These are phyloP conservation scores for Romanogobio albipinnatus DNA, from an alignment of 2,113 vertebrate genomes.

Conservation along the genomic window DNA sequence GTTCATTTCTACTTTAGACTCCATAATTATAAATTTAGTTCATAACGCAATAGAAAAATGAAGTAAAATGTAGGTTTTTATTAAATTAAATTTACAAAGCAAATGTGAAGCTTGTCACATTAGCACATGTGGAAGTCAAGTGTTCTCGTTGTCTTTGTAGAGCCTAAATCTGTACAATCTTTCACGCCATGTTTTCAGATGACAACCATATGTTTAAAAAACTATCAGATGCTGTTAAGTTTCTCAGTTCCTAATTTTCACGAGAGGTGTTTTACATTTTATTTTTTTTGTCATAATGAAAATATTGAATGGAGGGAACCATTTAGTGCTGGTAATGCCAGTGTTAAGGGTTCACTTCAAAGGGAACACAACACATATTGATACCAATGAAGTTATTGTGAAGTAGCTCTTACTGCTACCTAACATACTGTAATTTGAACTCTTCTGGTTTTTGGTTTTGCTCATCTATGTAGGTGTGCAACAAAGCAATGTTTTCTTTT, in stretches of 20 bases:
- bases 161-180: background rate
- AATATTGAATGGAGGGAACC: background rate
- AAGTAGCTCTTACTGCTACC: background rate
- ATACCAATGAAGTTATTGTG: background rate
- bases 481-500: background rate
- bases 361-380: background rate
- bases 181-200: background rate
- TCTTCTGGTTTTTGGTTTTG: background rate
- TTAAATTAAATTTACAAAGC: background rate
- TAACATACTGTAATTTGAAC: background rate
- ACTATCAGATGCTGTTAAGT: background rate
- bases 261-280: too few species aligned
- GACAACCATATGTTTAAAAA: background rate
- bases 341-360: background rate
- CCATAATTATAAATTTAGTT: background rate
- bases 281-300: background rate
- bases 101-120: background rate
- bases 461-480: background rate
- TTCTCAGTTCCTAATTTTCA: conserved; percentile 3
- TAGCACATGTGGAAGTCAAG: background rate
- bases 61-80: background rate
- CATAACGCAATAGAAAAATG: background rate
- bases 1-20: background rate
- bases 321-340: background rate
- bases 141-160: background rate